phyloP scores from a whole-genome alignment of 2,113 vertebrate species.

The Enhydra lutris region DNA sequence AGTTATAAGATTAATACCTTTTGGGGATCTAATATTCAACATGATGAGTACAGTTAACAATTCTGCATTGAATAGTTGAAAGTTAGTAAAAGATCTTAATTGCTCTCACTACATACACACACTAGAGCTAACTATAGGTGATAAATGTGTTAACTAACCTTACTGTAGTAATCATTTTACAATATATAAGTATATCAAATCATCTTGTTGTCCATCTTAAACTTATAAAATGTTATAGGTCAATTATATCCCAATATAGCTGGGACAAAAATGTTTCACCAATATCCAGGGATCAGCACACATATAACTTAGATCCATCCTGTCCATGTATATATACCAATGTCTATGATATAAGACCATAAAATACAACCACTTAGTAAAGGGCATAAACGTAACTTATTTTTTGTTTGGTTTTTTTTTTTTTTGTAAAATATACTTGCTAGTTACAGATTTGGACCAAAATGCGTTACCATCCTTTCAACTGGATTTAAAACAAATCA shows the following conservation, averaged over 20 bases:
- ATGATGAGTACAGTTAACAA: neutral
- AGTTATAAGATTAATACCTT: neutral
- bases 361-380: neutral
- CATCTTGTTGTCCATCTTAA: neutral
- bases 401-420: neutral
- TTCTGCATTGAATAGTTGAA: neutral
- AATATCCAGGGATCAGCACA: neutral
- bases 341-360: neutral
- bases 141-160: neutral
- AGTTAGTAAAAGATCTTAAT: neutral
- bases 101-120: neutral
- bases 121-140: neutral
- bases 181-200: neutral
- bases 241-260: neutral
- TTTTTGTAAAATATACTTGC: neutral
- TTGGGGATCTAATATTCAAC: too few species aligned
- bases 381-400: neutral
- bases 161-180: neutral
- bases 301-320: rapidly evolving
- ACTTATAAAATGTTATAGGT: neutral
- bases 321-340: neutral
- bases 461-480: neutral
- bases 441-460: neutral
- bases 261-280: neutral
- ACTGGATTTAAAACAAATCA: neutral